These are phyloP conservation scores for Pterocles burchelli DNA, from an alignment of 2,113 vertebrate genomes.

Conservation along the genomic window DNA sequence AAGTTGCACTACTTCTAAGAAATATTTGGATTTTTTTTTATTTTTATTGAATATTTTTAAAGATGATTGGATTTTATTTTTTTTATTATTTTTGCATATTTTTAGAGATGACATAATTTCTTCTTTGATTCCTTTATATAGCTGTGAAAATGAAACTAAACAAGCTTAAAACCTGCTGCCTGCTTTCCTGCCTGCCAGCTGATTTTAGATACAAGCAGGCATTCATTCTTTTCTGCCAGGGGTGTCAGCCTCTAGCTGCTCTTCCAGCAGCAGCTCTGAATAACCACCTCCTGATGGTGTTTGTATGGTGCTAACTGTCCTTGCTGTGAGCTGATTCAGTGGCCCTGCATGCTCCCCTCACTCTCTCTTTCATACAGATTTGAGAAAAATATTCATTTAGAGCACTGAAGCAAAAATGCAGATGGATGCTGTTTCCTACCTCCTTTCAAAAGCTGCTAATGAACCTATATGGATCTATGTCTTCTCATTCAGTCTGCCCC, in stretches of 20 bases:
- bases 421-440: neutral
- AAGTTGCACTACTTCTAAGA: constrained; percentile 17
- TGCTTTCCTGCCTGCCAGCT: neutral
- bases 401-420: neutral
- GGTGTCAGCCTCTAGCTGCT: neutral
- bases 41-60: neutral
- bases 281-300: neutral
- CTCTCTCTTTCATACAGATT: fast-evolving
- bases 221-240: neutral
- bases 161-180: neutral
- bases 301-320: neutral
- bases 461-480: neutral
- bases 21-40: neutral
- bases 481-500: neutral
- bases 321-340: neutral
- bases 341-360: neutral
- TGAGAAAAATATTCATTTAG: neutral
- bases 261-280: neutral
- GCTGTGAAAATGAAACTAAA: constrained; percentile 19
- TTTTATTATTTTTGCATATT: neutral
- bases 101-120: constrained; percentile 17
- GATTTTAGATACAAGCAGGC: neutral
- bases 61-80: neutral
- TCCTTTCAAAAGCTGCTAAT: neutral
- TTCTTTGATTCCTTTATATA: neutral